A percentile compares a stretch with the other conserved stretches of the same genome.
These are phyloP conservation scores for Chloroceryle aenea DNA, from an alignment of 2,113 vertebrate genomes.

Conservation along the genomic window DNA sequence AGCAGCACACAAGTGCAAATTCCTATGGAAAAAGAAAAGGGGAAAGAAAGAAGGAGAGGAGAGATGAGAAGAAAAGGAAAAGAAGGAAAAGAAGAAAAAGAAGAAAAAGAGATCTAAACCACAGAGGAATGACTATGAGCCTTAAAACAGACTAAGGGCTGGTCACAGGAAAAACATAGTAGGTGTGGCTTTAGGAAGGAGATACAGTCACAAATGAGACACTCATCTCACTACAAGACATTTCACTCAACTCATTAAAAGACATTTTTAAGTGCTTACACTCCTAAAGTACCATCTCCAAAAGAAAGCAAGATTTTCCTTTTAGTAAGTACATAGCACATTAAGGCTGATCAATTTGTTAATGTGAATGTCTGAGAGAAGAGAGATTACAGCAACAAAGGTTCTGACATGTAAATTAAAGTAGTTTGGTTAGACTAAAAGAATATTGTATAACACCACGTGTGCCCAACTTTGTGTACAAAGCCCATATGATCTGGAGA, in stretches of 20 bases:
- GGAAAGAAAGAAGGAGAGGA: not conserved
- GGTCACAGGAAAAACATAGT: not conserved
- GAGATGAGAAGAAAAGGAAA: not conserved
- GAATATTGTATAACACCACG: not conserved
- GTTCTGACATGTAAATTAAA: not conserved
- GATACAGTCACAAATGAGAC: not conserved
- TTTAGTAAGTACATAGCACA: not conserved
- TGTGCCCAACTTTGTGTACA: not conserved
- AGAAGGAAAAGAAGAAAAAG: not conserved
- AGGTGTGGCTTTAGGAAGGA: not conserved
- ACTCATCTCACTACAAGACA: not conserved
- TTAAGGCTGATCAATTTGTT: constrained; percentile 5
- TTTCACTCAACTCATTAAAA: not conserved
- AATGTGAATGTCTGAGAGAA: not conserved
- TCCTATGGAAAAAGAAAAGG: not conserved
- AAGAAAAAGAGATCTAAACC: not conserved
- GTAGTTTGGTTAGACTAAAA: not conserved
- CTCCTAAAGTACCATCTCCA: not conserved
- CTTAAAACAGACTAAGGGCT: not conserved
- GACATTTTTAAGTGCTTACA: not conserved
- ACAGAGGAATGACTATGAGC: not conserved
- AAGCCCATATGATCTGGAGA: fast-evolving
- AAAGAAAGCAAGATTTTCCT: not conserved
- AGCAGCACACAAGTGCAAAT: not conserved
- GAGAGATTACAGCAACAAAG: not conserved